These are phyloP conservation scores for Mobula hypostoma DNA, from an alignment of 2,113 vertebrate species.

Conservation along the genomic window DNA sequence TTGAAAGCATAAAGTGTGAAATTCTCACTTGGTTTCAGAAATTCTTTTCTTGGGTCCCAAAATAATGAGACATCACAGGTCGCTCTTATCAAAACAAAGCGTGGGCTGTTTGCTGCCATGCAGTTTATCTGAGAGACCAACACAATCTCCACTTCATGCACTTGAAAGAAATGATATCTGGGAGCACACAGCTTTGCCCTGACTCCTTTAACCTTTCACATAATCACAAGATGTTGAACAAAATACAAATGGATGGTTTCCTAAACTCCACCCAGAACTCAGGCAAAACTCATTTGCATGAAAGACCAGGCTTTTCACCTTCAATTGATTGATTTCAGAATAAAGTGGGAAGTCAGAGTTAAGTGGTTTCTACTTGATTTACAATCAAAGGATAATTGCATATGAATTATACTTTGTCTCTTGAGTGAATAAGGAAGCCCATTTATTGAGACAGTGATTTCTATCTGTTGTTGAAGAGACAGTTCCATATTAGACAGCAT, in stretches of 20 bases:
- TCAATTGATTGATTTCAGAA: neutral
- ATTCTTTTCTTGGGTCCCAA: neutral
- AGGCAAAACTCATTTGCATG: neutral
- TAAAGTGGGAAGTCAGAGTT: neutral
- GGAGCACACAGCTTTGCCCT: neutral
- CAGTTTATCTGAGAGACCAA: neutral
- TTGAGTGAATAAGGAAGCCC: neutral
- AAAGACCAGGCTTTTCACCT: neutral
- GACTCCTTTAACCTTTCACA: neutral
- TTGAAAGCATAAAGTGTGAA: neutral
- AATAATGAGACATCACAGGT: neutral
- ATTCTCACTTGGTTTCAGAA: neutral
- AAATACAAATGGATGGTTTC: neutral
- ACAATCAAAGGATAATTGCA: neutral
- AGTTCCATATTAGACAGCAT: neutral
- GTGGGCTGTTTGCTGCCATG: neutral
- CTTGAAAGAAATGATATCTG: neutral
- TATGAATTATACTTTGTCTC: neutral
- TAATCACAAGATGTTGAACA: neutral
- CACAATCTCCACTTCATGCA: neutral
- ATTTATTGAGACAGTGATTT: neutral
- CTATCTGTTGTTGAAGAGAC: neutral
- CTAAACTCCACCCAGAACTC: neutral
- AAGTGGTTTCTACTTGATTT: conserved; percentile 16
- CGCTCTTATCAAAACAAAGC: neutral